A percentile compares a stretch with the other conserved stretches of the same genome.
phyloP scores from a whole-genome alignment of 2,113 vertebrate species.

The Marmota monax region DNA sequence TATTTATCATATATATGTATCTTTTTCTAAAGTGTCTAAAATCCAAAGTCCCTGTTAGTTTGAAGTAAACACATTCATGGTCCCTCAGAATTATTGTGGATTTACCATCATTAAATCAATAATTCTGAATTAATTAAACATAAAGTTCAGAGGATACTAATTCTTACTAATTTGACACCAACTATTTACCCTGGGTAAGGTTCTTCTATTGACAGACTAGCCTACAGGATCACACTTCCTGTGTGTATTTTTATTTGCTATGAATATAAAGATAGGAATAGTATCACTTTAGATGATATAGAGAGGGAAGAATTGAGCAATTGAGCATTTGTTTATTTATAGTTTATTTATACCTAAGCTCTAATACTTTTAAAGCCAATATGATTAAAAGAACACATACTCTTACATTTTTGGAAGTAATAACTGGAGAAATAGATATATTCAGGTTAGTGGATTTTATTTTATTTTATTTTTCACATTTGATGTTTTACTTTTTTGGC shows the following conservation, averaged over 20 bases:
- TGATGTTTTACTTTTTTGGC: not conserved
- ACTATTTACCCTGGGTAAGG: not conserved
- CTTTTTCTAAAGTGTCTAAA: not conserved
- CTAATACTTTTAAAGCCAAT: not conserved
- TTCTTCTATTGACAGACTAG: not conserved
- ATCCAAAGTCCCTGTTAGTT: not conserved
- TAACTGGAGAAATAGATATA: not conserved
- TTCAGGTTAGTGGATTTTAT: not conserved
- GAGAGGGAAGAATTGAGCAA: not conserved
- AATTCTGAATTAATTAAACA: not conserved
- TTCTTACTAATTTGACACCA: not conserved
- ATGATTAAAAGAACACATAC: not conserved
- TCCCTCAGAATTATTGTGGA: not conserved
- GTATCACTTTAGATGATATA: not conserved
- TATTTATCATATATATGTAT: too few species aligned
- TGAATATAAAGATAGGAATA: not conserved
- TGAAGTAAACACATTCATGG: not conserved
- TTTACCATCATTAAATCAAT: not conserved
- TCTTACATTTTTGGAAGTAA: not conserved
- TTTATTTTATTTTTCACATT: not conserved
- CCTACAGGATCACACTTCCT: not conserved
- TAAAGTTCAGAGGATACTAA: not conserved
- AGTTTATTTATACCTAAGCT: not conserved
- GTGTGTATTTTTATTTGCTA: not conserved
- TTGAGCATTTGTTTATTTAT: not conserved